phyloP scores from a whole-genome alignment of 2,797 vertebrate species.

The Macropus fuliginosus region DNA sequence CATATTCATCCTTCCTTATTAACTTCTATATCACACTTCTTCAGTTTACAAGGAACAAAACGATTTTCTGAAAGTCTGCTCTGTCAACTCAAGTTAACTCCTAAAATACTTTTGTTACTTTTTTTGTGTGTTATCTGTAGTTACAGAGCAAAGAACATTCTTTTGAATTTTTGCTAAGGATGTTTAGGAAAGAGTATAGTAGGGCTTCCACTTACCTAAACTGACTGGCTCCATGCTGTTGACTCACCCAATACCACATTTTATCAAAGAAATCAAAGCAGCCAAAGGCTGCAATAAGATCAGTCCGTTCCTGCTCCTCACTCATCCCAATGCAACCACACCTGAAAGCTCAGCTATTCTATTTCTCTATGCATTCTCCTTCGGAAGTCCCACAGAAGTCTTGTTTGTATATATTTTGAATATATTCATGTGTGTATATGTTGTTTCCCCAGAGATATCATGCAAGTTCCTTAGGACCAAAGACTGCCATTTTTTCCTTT shows the following conservation, averaged over 20 bases:
- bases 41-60: slow-evolving; percentile 67
- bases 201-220: slow-evolving; percentile 16
- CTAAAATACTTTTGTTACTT: slow-evolving; percentile 57
- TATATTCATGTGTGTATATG: not conserved
- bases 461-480: not conserved
- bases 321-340: not conserved
- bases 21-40: slow-evolving; percentile 56
- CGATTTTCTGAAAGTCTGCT: slow-evolving; percentile 63
- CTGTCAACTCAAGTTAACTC: slow-evolving; percentile 33
- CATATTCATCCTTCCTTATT: slow-evolving; percentile 45
- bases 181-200: slow-evolving; percentile 24
- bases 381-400: not conserved
- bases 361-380: not conserved
- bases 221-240: slow-evolving; percentile 48
- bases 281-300: not conserved
- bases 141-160: slow-evolving; percentile 53
- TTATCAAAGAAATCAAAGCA: slow-evolving; percentile 34
- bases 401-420: not conserved
- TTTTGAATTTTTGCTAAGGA: slow-evolving; percentile 53
- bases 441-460: not conserved
- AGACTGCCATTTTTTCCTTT: not conserved
- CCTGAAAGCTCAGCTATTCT: not conserved
- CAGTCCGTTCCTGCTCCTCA: not conserved
- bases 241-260: slow-evolving; percentile 12
- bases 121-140: slow-evolving; percentile 47